Base-by-base conservation (phyloP, 2,797 vertebrate genomes). In the Clarias platycephalus region DNA sequence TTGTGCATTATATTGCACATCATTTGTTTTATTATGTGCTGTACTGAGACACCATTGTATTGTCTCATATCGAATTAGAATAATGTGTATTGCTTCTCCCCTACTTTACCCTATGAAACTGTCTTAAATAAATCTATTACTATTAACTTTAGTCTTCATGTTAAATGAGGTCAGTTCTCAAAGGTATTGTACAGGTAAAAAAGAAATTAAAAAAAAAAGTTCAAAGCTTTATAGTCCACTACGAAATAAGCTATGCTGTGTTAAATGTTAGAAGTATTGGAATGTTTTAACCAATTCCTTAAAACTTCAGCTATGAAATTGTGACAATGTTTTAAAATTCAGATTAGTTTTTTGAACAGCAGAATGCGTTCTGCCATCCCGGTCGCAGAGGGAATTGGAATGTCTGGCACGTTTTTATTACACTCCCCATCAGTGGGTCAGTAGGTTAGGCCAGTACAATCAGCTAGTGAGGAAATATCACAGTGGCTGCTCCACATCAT, bases 391-490 rank as follows among this genome's bases (percentile, higher is more conserved):
- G n/a, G 71, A 55, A 26, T 74, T 74, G 49, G 53, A 55, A 53
- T n/a, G 44, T 26, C 44, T 53, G 71, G 70, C 70, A 72, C 70
- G 16, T 72, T 72, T 68, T 26, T 72, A 26, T 72, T 53, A 16
- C 49, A 24, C n/a, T 72, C 44, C 24, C 26, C 24, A 5, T 49
- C 24, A 26, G 70, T 53, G 70, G 70, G 70, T 72, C 70, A 72
- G 70, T 26, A 28, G 44, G 44, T 26, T 26, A 72, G 70, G 44
- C n/a, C 49, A 55, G 26, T 74, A 15, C 71, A 74, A 53, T 53
- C 71, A 74, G 71, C 15, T 49, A 74, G n/a, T 18, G n/a, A 74
- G 49, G 71, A 74, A 53, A 74, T 28, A 55, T 53, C 2, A 4
- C 44, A 28, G n/a, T 74, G 71, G 15, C n/a, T 53, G 40, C 49